Evolutionary conservation across 2,888 invertebrate genomes (phyloP), one percentile per base, ranked within the genome.

Genomic region (Arctia plantaginis): DNA sequence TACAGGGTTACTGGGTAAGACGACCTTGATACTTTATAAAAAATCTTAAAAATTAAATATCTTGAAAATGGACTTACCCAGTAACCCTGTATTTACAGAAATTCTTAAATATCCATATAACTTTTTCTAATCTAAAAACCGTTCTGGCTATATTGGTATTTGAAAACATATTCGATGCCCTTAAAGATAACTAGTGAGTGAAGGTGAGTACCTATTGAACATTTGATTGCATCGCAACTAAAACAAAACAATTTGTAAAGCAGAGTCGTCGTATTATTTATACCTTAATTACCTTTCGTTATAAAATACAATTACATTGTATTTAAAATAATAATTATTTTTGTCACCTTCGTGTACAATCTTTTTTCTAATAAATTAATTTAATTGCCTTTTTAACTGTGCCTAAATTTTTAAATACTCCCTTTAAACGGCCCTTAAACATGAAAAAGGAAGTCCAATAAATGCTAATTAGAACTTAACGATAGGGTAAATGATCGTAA

Each of bases 391-490:
- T 75, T 71, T 77, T 75, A 74, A 75, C 76, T 74, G 33, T 41
- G 55, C 69, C 69, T 76, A 78, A 78, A 76, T 76, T 82, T 80
- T 84, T 83, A 84, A 85, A 78, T 79, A 79, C 80, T 75, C 68
- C 64, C 66, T 82, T 86, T 79, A 59, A 78, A 76, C 84, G 73
- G 80, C 80, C 79, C 82, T 83, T 85, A n/a, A 80, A 89, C 89
- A 87, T 86, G 87, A 82, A 88, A 90, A 88, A 85, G 89, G 91
- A 90, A 90, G 88, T 87, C 85, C 88, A 85, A 89, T 90, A 89
- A 91, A 90, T 90, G 88, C 85, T 92, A 93, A 93, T 93, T 91
- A 90, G 82, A 84, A 80, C 85, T 88, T 88, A 91, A 91, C 89
- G 89, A 88, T 87, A 89, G 87, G 86, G 89, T 89, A 90, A 90